Percentiles rank a stretch among this genome's conserved stretches.
These are phyloP conservation scores for Tetramorium bicarinatum DNA, from an alignment of 2,888 invertebrate genomes.

Conservation along the genomic window DNA sequence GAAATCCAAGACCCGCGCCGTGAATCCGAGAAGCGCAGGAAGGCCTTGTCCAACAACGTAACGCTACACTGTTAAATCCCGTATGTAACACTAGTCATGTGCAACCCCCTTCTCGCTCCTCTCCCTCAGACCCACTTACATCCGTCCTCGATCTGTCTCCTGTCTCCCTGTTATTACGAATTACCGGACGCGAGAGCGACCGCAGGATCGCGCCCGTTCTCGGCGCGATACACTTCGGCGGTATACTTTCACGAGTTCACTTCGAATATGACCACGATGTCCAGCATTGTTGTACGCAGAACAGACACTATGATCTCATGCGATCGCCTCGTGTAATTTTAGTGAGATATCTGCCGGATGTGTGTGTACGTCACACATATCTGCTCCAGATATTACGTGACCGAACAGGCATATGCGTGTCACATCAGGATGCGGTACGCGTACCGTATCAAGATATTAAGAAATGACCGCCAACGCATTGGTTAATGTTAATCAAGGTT, in stretches of 20 bases:
- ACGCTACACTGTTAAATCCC: conserved; percentile 85
- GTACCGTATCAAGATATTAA: neutral
- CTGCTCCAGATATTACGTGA: conserved; percentile 5
- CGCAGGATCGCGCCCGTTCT: conserved; percentile 60
- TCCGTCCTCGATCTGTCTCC: conserved; percentile 24
- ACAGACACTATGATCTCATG: neutral
- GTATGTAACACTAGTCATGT: conserved; percentile 82
- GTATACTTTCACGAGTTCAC: neutral
- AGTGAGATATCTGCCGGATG: conserved; percentile 13
- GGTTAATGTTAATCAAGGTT: neutral
- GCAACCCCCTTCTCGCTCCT: conserved; percentile 32
- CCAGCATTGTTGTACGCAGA: conserved; percentile 13
- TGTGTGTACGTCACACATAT: neutral
- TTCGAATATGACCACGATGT: neutral
- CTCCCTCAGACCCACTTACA: neutral
- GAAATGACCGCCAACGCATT: neutral
- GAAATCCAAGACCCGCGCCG: conserved; percentile 73
- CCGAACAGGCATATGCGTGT: neutral
- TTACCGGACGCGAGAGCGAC: conserved; percentile 76
- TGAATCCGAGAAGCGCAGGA: conserved; percentile 74
- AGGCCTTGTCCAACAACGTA: conserved; percentile 76
- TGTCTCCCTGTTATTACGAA: conserved; percentile 54
- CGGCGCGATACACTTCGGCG: conserved; percentile 14
- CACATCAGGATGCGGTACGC: neutral
- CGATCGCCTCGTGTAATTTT: conserved; percentile 12